A percentile compares a stretch with the other conserved stretches of the same genome.
phyloP scores from a whole-genome alignment of 2,113 vertebrate genomes.

The Onychorhynchus coronatus region DNA sequence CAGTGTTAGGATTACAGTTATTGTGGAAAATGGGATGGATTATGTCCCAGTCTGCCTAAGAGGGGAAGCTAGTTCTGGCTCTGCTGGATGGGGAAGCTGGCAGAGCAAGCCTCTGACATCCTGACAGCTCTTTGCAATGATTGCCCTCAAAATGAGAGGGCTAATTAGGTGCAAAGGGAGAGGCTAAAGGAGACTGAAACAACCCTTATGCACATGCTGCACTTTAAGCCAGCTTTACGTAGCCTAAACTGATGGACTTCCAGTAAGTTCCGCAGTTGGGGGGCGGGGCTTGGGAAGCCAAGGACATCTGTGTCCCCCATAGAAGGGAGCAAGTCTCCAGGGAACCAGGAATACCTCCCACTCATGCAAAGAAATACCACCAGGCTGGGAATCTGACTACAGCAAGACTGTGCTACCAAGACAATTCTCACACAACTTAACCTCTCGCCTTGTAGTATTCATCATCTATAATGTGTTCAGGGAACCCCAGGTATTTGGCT shows the following conservation, averaged over 20 bases:
- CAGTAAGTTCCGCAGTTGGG: neutral
- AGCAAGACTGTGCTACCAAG: neutral
- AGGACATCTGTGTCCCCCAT: neutral
- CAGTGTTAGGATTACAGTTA: conserved; percentile 8
- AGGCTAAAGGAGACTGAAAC: neutral
- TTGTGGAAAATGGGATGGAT: conserved; percentile 31
- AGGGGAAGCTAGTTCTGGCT: neutral
- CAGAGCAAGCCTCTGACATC: neutral
- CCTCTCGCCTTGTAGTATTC: neutral
- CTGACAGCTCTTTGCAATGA: neutral
- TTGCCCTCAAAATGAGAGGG: neutral
- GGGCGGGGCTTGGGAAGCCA: neutral
- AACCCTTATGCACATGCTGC: neutral
- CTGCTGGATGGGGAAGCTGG: neutral
- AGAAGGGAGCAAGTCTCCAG: neutral
- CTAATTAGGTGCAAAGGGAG: neutral
- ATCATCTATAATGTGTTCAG: neutral
- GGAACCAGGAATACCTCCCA: neutral
- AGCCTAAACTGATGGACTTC: neutral
- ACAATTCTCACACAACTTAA: rapidly evolving
- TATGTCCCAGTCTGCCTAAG: neutral
- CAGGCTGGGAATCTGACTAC: neutral
- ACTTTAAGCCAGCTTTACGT: neutral
- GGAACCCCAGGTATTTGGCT: neutral
- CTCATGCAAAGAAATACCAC: neutral